Conservation (phyloP, 2,797 vertebrate genomes). For the Heteromormyrus szaboi region DNA sequence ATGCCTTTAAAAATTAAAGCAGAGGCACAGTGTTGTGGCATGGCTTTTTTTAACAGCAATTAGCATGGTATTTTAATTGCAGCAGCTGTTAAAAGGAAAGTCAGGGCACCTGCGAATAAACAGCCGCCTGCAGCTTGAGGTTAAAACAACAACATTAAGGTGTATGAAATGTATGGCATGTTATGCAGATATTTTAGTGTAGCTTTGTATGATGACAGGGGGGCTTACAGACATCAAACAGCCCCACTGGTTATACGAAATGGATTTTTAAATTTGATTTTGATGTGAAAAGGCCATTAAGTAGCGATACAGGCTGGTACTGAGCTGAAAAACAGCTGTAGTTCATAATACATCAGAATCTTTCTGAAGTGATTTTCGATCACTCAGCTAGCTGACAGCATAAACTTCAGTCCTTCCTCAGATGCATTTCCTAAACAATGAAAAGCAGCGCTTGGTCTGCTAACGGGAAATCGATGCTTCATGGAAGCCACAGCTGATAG, state of each 20-base stretch:
- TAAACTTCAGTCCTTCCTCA: neutral
- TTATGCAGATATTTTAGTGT: neutral
- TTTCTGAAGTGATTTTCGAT: neutral
- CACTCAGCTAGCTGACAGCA: neutral
- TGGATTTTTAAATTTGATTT: neutral
- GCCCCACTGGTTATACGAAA: neutral
- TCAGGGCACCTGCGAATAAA: neutral
- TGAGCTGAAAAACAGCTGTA: neutral
- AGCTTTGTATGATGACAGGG: neutral
- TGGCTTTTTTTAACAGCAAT: neutral
- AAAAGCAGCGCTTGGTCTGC: neutral
- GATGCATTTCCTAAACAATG: neutral
- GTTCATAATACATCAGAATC: neutral
- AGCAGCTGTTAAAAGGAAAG: neutral
- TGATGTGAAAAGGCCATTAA: neutral
- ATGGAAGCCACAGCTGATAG: neutral
- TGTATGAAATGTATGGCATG: neutral
- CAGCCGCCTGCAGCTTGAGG: neutral
- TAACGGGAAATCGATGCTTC: slow-evolving; percentile 5
- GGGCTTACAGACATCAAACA: neutral
- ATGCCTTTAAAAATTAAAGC: neutral
- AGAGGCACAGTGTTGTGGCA: neutral
- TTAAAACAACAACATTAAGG: neutral
- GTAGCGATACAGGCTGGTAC: neutral
- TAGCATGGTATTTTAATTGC: neutral